These are phyloP conservation scores for Nothura maculosa DNA, from an alignment of 2,797 vertebrate species.

Conservation along the genomic window DNA sequence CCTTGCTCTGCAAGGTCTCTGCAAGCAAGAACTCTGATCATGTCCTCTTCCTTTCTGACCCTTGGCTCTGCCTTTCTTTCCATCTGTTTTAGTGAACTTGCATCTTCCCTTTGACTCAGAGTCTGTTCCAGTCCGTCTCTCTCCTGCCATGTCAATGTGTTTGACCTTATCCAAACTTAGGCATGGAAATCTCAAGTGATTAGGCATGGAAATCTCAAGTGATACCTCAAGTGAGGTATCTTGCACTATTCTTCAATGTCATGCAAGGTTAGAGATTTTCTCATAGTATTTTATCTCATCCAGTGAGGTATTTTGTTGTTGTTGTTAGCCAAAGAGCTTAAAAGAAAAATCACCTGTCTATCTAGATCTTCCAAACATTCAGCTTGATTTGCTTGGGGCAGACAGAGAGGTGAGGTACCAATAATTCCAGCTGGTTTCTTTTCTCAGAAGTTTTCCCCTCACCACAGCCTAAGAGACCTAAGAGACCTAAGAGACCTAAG, in stretches of 20 bases:
- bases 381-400: background rate
- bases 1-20: background rate
- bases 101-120: background rate
- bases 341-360: background rate
- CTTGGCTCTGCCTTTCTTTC: background rate
- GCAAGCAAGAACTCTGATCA: background rate
- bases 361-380: background rate
- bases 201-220: background rate
- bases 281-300: background rate
- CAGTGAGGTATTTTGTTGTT: background rate
- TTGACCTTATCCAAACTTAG: rapidly evolving
- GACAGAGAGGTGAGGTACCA: background rate
- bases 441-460: background rate
- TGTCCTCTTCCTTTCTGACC: background rate
- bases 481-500: too few relatives aligned
- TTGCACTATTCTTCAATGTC: background rate
- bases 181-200: background rate
- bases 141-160: background rate
- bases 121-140: background rate
- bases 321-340: background rate
- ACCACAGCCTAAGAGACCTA: too few relatives aligned
- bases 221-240: too few relatives aligned
- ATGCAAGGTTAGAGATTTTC: background rate
- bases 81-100: background rate
- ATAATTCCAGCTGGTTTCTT: background rate